phyloP scores from a whole-genome alignment of 64 coral and sea anemone genomes.

The Pocillopora verrucosa region DNA sequence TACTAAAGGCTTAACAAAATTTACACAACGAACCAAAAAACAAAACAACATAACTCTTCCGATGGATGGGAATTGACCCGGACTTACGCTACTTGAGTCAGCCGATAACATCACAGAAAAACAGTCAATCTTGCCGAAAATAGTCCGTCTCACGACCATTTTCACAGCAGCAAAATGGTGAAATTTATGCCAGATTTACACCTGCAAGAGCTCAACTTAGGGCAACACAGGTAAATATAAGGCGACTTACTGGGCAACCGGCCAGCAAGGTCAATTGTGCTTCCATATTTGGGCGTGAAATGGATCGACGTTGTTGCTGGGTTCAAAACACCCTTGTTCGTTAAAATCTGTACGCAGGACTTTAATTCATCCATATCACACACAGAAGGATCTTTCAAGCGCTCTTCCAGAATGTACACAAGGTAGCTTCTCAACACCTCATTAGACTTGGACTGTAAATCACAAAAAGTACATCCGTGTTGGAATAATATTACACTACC shows the following conservation, averaged over 20 bases:
- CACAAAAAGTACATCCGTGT: not conserved
- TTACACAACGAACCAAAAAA: too few species aligned
- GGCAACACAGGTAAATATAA: not conserved
- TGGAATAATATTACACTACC: not conserved
- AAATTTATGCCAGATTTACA: too few species aligned
- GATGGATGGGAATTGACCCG: too few species aligned
- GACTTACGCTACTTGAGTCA: too few species aligned
- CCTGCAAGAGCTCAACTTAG: too few species aligned
- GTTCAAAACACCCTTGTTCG: constrained; percentile 77
- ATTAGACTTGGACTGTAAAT: constrained; percentile 46
- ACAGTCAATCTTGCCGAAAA: too few species aligned
- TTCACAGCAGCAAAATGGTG: too few species aligned
- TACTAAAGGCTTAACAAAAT: too few species aligned
- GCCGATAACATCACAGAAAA: too few species aligned
- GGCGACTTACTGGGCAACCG: constrained; percentile 65
- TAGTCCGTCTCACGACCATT: too few species aligned
- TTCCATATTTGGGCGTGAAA: constrained; percentile 84
- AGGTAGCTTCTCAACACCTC: constrained; percentile 72
- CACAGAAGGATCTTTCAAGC: constrained; percentile 32
- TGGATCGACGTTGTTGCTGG: constrained; percentile 57
- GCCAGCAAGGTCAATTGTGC: constrained; percentile 53
- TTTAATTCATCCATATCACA: constrained; percentile 81
- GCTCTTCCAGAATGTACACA: constrained; percentile 68
- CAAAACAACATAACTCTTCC: too few species aligned
- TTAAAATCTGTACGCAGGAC: constrained; percentile 61